Evolutionary conservation across 2,888 invertebrate genomes (phyloP), one percentile per base, ranked within the genome.

Genomic region (Papilio demoleus): DNA sequence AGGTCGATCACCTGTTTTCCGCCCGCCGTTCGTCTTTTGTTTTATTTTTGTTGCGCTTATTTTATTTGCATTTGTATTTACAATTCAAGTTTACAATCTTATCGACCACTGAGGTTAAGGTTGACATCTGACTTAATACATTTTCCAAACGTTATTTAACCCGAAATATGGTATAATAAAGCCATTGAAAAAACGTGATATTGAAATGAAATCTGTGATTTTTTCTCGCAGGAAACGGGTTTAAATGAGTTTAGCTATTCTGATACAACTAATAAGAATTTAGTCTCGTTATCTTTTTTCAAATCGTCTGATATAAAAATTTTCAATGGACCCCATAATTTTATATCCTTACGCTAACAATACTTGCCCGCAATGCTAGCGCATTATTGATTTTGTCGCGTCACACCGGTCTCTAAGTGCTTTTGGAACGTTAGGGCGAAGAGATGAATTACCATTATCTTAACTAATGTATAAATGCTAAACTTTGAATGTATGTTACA

Each of bases 341-440:
- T 31, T 3, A 31, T 31, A 31, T 31, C 31, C 6, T 31, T 31
- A 31, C 31, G 31, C 45, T 42, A 9, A 38, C n/a, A n/a, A n/a
- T n/a, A n/a, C 60, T 36, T 27, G 27, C 40, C 53, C 53, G 61
- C 67, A 61, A 61, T 53, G 60, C 31, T 19, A 38, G 61, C 67
- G 67, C 53, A 53, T 61, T 67, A 67, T 67, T 22, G 67, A 67
- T 67, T 60, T 61, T 53, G 65, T 65, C 58, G 58, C 42, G 58
- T 65, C 42, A 65, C 42, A 19, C 34, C n/a, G 40, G 38, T n/a
- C 40, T n/a, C 8, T 34, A 8, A 19, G 34, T 12, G 11, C 31
- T 47, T 42, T 42, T 47, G 6, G 24, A 50, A 24, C 27, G 24
- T 27, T 27, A 12, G 22, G 24, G 14, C 27, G 12, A 8, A 24